These are phyloP conservation scores for Vulpes ferrilata DNA, from an alignment of 2,113 vertebrate species.

Conservation along the genomic window DNA sequence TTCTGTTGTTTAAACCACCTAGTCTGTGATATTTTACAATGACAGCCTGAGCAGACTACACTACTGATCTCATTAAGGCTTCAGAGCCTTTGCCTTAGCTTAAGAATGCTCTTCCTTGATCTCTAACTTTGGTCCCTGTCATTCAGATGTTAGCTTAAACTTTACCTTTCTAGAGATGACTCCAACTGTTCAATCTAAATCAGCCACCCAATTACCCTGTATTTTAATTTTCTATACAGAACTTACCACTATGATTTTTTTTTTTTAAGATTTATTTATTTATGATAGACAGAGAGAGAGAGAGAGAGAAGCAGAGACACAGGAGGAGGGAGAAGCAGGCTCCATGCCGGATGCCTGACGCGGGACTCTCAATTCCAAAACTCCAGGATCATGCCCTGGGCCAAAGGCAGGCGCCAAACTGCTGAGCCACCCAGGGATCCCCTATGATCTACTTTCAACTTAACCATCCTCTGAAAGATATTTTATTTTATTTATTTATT, in stretches of 20 bases:
- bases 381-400: too few relatives aligned
- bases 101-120: neutral
- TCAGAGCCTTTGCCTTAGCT: neutral
- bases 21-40: neutral
- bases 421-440: too few relatives aligned
- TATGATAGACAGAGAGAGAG: too few relatives aligned
- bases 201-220: neutral
- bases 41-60: neutral
- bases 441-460: too few relatives aligned
- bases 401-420: too few relatives aligned
- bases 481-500: too few relatives aligned
- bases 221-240: conserved; percentile 21
- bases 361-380: too few relatives aligned
- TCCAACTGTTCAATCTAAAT: neutral
- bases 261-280: too few relatives aligned
- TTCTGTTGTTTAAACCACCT: neutral
- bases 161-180: neutral
- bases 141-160: neutral
- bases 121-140: neutral
- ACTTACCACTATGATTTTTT: conserved; percentile 56
- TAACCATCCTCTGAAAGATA: too few relatives aligned
- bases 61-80: neutral
- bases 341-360: too few relatives aligned
- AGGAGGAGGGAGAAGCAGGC: too few relatives aligned
- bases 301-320: too few relatives aligned